Percentiles rank a stretch among this genome's conserved stretches.
These are phyloP conservation scores for Ciconia maguari DNA, from an alignment of 2,113 vertebrate genomes.

Conservation along the genomic window DNA sequence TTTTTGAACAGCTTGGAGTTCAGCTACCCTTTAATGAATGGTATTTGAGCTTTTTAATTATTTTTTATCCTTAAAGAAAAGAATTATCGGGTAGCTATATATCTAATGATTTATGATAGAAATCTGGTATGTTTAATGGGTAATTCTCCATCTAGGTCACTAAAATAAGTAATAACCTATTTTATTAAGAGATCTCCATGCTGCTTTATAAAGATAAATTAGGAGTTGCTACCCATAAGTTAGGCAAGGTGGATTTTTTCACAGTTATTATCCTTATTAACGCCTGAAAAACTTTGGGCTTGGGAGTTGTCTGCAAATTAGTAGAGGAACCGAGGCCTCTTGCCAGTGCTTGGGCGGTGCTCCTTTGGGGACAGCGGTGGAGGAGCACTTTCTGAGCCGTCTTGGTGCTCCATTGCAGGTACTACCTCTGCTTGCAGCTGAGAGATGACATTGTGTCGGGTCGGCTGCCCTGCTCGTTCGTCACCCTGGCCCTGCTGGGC, in stretches of 20 bases:
- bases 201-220: neutral
- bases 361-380: neutral
- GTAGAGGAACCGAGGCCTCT: rapidly evolving
- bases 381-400: neutral
- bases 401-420: conserved; percentile 73
- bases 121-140: neutral
- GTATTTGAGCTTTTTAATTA: neutral
- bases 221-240: neutral
- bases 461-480: conserved; percentile 93
- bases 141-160: neutral
- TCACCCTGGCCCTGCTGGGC: conserved; percentile 90
- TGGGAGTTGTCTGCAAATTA: neutral
- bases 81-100: neutral
- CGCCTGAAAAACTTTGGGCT: neutral
- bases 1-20: neutral
- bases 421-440: conserved; percentile 95
- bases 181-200: neutral
- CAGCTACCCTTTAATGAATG: neutral
- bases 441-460: conserved; percentile 93
- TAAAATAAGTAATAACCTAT: neutral
- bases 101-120: neutral
- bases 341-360: rapidly evolving
- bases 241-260: neutral
- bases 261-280: neutral
- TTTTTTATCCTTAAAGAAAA: neutral